Base-by-base conservation (phyloP, 2,797 vertebrate species). In the Cyclura pinguis region DNA sequence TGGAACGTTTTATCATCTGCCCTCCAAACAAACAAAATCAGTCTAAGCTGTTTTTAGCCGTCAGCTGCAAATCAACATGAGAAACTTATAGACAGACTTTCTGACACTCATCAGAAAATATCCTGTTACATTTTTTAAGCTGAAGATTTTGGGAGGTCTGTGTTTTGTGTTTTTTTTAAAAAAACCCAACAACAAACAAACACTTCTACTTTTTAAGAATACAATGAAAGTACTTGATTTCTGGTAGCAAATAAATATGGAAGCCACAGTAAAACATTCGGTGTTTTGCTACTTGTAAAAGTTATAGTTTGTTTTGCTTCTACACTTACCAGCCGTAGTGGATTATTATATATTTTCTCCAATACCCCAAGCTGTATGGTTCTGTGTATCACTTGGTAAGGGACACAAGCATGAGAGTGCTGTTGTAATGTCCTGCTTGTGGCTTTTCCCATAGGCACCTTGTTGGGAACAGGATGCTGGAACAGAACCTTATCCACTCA, bases 1-100 rank as follows among this genome's bases (percentile, higher is more conserved):
- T 96, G 97, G 96, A 98, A 97, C 97, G 88, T 96, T 97, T 98
- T 97, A 95, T 92, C 95, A 96, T 95, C 96, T 96, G 93, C 94
- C 95, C 92, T 95, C 93, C 92, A 97, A 96, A 97, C 96, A 97
- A 97, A 96, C 96, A 95, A 95, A 96, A 96, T 97, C 96, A 97
- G 88, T 96, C 95, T 97, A 96, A 96, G 96, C 96, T 96, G 96
- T 96, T 97, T 97, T 95, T 96, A 95, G 96, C 96, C 96, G 77
- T 96, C 96, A 96, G 97, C 94, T 93, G 90, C 91, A 94, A 96
- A 93, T 96, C 95, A 93, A 96, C 92, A 94, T 93, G 93, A 96
- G 95, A 95, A 97, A 95, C 94, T 92, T 93, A 94, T 87, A 94
- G 90, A 69, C 89, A 91, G 92, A 92, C 93, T 94, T 95, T 92